Evolutionary conservation across 1,140 invertebrate genomes (phyloP), one percentile per base, ranked within the genome.

Genomic region (Neomicropteryx cornuta): DNA sequence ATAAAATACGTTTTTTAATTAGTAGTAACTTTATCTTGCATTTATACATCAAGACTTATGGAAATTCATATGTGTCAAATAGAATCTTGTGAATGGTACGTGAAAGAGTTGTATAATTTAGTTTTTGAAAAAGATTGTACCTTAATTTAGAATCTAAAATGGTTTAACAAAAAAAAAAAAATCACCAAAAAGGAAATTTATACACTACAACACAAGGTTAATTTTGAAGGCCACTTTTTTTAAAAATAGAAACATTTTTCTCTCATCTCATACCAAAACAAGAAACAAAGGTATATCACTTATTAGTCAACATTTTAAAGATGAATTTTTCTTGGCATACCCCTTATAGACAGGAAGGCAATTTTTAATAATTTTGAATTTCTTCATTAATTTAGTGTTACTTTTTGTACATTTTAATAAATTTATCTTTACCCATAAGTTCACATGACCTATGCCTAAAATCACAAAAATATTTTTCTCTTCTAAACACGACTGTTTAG

Each of bases 281-380:
- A 46, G 43, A 39, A n/a, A n/a, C n/a, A n/a, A n/a, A n/a, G n/a
- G n/a, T n/a, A n/a, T n/a, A n/a, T n/a, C n/a, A n/a, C n/a, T n/a
- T 43, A 39, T 43, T 35, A 39, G 29, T 36, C 40, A 28, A 39
- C 38, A 42, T 19, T 43, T 34, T 43, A 20, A 34, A 40, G 33
- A 38, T 22, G 33, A 36, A 41, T 24, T 39, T 46, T 34, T 31
- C 37, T 47, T 40, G 45, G 45, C 45, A 47, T 44, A 47, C 45
- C 45, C 45, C 33, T 24, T 47, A 42, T 42, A 42, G 45, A 43
- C 45, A 47, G 45, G 42, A 47, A 47, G 45, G 45, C 42, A 42
- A 47, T 47, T 44, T 44, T 44, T 41, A 41, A 40, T 41, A n/a
- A n/a, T n/a, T n/a, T n/a, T n/a, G n/a, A n/a, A n/a, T n/a, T n/a